phyloP scores from a whole-genome alignment of 2,888 invertebrate genomes.

The Dolomedes plantarius region DNA sequence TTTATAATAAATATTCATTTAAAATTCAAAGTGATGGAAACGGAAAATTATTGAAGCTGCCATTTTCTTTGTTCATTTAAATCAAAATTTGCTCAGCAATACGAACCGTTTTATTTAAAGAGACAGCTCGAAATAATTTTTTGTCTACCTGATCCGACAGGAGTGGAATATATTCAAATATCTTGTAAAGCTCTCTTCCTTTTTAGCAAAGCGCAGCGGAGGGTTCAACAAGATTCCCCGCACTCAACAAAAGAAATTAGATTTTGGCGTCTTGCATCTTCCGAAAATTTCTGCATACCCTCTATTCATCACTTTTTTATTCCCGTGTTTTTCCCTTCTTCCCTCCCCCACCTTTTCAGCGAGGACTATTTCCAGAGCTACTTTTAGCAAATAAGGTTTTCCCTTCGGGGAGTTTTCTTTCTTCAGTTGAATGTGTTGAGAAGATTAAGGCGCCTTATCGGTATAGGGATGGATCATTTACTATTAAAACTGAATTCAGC shows the following conservation, averaged over 20 bases:
- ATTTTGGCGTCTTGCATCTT: not conserved
- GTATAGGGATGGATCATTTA: not conserved
- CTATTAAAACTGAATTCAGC: not conserved
- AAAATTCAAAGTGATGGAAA: too few relatives aligned
- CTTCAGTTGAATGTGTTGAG: too few relatives aligned
- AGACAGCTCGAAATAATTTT: too few relatives aligned
- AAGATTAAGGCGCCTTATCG: too few relatives aligned
- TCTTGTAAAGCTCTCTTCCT: too few relatives aligned
- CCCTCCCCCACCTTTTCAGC: not conserved
- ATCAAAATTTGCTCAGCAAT: too few relatives aligned
- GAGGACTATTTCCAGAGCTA: not conserved
- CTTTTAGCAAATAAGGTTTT: slow-evolving; percentile 2
- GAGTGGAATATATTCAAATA: too few relatives aligned
- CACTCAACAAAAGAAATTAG: slow-evolving; percentile 6
- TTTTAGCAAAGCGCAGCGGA: not conserved
- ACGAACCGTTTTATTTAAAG: too few relatives aligned
- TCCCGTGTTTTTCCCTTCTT: not conserved
- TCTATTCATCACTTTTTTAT: not conserved
- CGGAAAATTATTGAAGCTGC: too few relatives aligned
- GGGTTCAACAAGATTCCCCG: not conserved
- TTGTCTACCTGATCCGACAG: too few relatives aligned
- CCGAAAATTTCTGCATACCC: not conserved
- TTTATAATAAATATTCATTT: too few relatives aligned
- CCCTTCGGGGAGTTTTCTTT: not conserved
- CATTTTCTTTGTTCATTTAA: too few relatives aligned